Percentiles rank a stretch among this genome's conserved stretches.
phyloP scores from a whole-genome alignment of 2,888 invertebrate genomes.

The Trichogramma evanescens region DNA sequence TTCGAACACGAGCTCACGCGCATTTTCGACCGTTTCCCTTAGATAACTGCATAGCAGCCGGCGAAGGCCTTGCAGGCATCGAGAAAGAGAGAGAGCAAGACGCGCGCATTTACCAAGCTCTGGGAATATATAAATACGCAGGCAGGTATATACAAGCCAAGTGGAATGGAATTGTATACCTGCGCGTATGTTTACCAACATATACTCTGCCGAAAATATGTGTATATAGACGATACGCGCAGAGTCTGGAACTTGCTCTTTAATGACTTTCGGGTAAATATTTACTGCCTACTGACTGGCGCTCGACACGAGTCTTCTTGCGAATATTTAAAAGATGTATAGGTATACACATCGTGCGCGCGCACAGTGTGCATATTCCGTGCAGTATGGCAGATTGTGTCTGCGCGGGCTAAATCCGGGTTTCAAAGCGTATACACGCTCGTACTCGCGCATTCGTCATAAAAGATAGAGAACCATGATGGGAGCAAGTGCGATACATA shows the following conservation, averaged over 20 bases:
- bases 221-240: background rate
- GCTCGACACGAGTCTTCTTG: background rate
- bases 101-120: background rate
- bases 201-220: background rate
- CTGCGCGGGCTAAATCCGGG: background rate
- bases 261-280: conserved; percentile 6
- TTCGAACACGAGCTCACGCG: too few relatives aligned
- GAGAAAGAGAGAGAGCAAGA: background rate
- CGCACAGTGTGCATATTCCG: background rate
- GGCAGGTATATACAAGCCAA: too few relatives aligned
- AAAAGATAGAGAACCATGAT: too few relatives aligned
- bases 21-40: too few relatives aligned
- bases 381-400: background rate
- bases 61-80: background rate
- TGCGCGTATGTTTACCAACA: too few relatives aligned
- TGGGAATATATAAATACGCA: too few relatives aligned
- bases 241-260: background rate
- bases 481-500: too few relatives aligned
- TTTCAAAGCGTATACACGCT: background rate
- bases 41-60: too few relatives aligned
- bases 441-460: background rate
- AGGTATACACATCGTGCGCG: background rate
- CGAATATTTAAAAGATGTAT: background rate
- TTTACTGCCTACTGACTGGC: background rate
- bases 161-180: too few relatives aligned